Percentiles rank a stretch among this genome's conserved stretches.
phyloP scores from a whole-genome alignment of 2,888 invertebrate genomes.

The Chrysina gloriosa region DNA sequence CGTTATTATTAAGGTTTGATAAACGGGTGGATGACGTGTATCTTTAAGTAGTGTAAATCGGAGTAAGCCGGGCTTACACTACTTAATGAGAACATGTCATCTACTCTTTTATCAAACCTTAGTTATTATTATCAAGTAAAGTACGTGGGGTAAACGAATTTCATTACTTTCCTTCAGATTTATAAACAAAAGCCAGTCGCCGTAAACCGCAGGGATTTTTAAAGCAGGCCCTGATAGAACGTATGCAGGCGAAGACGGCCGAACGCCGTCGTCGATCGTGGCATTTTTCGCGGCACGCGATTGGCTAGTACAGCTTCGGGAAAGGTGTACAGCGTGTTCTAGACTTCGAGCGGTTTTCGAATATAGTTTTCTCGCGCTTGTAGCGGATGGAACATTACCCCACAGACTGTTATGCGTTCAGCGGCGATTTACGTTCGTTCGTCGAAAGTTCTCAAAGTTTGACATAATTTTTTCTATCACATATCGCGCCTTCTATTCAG shows the following conservation, averaged over 20 bases:
- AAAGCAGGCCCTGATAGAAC: too few relatives aligned
- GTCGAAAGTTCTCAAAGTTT: conserved; percentile 22
- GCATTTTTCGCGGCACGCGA: conserved; percentile 40
- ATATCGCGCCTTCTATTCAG: background rate
- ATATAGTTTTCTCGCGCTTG: conserved; percentile 38
- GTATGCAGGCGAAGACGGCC: conserved; percentile 1
- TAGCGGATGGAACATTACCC: conserved; percentile 1
- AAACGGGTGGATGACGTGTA: too few relatives aligned
- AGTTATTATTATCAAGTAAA: too few relatives aligned
- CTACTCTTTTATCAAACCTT: too few relatives aligned
- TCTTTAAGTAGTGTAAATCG: too few relatives aligned
- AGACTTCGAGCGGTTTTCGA: conserved; percentile 47
- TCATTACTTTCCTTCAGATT: conserved; percentile 7
- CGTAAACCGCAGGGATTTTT: conserved; percentile 35
- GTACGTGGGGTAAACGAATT: too few relatives aligned
- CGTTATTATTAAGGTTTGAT: too few relatives aligned
- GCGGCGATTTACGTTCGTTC: background rate
- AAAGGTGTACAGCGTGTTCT: conserved; percentile 48
- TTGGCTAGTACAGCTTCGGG: conserved; percentile 45
- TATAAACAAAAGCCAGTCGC: conserved; percentile 34
- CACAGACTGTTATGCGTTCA: background rate
- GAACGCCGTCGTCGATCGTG: background rate
- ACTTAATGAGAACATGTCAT: too few relatives aligned
- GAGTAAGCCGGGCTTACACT: too few relatives aligned
- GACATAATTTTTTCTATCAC: background rate